Evolutionary conservation across 2,113 vertebrate species (phyloP).

Genomic region (Plotosus lineatus): DNA sequence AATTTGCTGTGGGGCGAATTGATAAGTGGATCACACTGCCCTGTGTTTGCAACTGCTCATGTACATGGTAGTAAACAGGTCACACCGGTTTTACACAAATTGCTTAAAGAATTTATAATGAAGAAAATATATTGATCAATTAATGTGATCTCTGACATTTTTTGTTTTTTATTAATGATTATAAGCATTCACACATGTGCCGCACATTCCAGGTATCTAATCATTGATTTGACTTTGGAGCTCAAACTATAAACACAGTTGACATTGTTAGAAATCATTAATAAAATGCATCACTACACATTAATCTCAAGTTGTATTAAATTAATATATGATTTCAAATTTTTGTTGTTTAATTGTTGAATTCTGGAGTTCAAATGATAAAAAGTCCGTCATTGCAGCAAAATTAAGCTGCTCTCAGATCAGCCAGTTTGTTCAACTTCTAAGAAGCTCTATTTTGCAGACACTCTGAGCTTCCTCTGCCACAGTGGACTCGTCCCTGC

Average conservation of each 20-base stretch:
- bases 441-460: constrained; percentile 23
- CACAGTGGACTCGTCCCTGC: constrained; percentile 53
- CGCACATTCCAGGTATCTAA: background rate
- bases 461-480: constrained; percentile 22
- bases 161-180: background rate
- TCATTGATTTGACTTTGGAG: constrained; percentile 6
- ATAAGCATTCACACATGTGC: background rate
- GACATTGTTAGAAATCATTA: background rate
- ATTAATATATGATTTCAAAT: background rate
- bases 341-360: background rate
- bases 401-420: constrained; percentile 31
- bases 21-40: constrained; percentile 79
- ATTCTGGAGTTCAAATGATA: background rate
- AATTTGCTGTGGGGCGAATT: constrained; percentile 77
- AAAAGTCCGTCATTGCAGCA: background rate
- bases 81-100: constrained; percentile 21
- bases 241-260: background rate
- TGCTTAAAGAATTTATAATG: constrained; percentile 20
- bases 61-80: constrained; percentile 9
- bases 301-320: background rate
- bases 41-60: constrained; percentile 30
- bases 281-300: background rate
- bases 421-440: constrained; percentile 34
- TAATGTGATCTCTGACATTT: background rate
- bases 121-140: background rate